Percentiles rank a stretch among this genome's conserved stretches.
These are phyloP conservation scores for Pelagia noctiluca DNA, from an alignment of 30 jellyfish, hydroid and myxozoan genomes.

Conservation along the genomic window DNA sequence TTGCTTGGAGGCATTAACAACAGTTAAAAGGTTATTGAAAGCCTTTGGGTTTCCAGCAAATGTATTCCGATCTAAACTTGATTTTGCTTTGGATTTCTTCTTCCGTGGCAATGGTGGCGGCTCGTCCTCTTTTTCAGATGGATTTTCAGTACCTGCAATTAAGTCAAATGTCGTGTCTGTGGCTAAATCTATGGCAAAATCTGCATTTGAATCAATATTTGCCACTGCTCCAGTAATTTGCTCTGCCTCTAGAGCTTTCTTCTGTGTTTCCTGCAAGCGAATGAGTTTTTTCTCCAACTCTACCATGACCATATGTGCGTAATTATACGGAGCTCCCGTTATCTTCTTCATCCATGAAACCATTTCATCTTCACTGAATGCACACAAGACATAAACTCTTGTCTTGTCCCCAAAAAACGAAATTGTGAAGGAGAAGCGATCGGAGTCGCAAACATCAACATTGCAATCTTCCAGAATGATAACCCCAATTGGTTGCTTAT, in stretches of 20 bases:
- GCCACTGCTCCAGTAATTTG: background rate
- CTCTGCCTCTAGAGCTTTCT: constrained; percentile 39
- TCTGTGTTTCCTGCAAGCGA: constrained; percentile 43
- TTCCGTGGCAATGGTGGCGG: background rate
- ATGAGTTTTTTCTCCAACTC: constrained; percentile 75
- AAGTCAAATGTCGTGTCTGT: too few species aligned
- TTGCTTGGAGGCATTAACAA: constrained; percentile 53
- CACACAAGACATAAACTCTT: constrained; percentile 82
- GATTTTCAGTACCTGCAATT: too few species aligned
- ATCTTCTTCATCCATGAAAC: constrained; percentile 91
- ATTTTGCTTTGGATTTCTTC: background rate
- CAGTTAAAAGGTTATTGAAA: constrained; percentile 54
- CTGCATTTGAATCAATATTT: background rate
- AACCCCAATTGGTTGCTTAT: constrained; percentile 86
- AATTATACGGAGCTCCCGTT: constrained; percentile 85
- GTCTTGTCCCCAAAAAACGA: constrained; percentile 75
- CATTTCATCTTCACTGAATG: constrained; percentile 90
- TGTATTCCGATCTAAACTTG: constrained; percentile 49
- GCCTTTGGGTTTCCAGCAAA: constrained; percentile 44
- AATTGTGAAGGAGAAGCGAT: constrained; percentile 85
- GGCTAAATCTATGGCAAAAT: too few species aligned
- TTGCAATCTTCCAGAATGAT: constrained; percentile 91
- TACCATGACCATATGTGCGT: constrained; percentile 73
- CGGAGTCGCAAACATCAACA: constrained; percentile 93
- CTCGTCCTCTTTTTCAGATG: background rate